Percentiles rank a stretch among this genome's conserved stretches.
These are phyloP conservation scores for Hafferia zeledoni DNA, from an alignment of 2,797 vertebrate species.

Conservation along the genomic window DNA sequence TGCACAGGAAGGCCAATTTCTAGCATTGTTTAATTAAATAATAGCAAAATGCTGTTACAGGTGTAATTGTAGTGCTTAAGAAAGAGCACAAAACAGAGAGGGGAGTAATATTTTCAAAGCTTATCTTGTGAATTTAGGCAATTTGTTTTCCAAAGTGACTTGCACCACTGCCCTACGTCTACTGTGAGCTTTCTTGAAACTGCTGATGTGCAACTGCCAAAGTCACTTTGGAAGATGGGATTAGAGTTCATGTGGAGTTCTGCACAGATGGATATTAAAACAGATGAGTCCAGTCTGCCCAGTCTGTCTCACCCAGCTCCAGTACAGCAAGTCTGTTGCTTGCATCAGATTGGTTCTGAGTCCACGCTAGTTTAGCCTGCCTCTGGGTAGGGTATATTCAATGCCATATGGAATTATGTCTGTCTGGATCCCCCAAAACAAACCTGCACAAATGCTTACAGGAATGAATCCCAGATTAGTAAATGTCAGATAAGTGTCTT, in stretches of 20 bases:
- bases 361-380: not conserved
- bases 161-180: not conserved
- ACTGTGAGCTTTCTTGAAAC: not conserved
- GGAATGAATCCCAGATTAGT: not conserved
- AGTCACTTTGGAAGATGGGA: not conserved
- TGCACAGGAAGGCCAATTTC: not conserved
- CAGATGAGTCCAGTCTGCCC: not conserved
- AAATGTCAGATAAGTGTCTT: not conserved
- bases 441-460: not conserved
- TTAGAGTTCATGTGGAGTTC: not conserved
- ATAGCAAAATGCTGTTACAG: not conserved
- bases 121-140: not conserved
- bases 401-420: not conserved
- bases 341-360: not conserved
- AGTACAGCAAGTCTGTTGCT: not conserved
- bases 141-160: not conserved
- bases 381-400: not conserved
- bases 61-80: not conserved
- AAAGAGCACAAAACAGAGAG: not conserved
- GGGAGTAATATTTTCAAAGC: accelerated
- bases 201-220: accelerated
- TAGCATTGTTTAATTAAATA: not conserved
- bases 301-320: not conserved
- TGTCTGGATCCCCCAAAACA: not conserved
- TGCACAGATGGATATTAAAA: not conserved